Conservation (phyloP, 2,888 invertebrate species). For the Pomacea canaliculata region DNA sequence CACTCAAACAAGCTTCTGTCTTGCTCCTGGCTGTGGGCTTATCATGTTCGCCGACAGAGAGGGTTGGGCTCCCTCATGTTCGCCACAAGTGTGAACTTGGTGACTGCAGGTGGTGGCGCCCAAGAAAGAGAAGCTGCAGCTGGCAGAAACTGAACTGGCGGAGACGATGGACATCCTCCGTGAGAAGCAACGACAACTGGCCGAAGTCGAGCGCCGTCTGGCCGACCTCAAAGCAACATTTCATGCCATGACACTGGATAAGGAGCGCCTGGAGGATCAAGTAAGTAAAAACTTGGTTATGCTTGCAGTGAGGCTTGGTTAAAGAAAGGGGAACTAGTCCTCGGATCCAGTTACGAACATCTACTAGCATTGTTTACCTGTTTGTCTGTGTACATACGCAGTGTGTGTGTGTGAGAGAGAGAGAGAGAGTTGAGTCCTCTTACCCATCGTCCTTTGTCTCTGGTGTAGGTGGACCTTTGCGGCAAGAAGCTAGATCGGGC, state of each 20-base stretch:
- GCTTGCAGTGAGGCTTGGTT: too few relatives aligned
- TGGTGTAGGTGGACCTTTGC: constrained; percentile 80
- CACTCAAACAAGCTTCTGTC: too few relatives aligned
- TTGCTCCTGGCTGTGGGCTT: too few relatives aligned
- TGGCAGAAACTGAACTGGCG: constrained; percentile 64
- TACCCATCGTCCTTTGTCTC: too few relatives aligned
- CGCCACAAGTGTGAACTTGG: too few relatives aligned
- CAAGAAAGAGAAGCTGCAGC: constrained; percentile 65
- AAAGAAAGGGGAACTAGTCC: too few relatives aligned
- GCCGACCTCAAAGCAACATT: constrained; percentile 73
- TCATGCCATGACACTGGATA: constrained; percentile 69
- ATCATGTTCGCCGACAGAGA: too few relatives aligned
- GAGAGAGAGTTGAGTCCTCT: too few relatives aligned
- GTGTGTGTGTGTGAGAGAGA: not conserved
- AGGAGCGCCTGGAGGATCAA: constrained; percentile 65
- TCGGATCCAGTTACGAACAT: too few relatives aligned
- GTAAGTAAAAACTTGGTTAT: constrained; percentile 6
- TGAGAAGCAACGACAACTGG: constrained; percentile 66
- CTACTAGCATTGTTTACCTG: too few relatives aligned
- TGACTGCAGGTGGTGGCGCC: constrained; percentile 63
- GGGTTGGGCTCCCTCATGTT: too few relatives aligned
- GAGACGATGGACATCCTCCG: constrained; percentile 65
- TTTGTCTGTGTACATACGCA: not conserved
- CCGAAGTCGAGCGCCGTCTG: constrained; percentile 81
- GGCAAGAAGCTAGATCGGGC: constrained; percentile 87